A percentile compares a stretch with the other conserved stretches of the same genome.
phyloP scores from a whole-genome alignment of 2,113 vertebrate genomes.

The Ammodytes dubius region DNA sequence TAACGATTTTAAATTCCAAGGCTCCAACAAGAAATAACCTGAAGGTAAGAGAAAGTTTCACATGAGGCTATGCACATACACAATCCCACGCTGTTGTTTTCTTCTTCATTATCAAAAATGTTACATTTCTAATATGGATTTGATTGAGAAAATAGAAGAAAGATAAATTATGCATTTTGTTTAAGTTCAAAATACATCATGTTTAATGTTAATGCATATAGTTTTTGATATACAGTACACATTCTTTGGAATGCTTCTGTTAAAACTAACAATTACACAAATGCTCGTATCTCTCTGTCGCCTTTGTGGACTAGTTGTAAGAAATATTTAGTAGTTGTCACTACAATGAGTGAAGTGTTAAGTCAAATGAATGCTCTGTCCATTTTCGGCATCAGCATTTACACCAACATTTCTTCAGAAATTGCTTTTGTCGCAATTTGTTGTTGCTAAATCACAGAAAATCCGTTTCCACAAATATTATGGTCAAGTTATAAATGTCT shows the following conservation, averaged over 20 bases:
- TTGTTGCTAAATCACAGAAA: background rate
- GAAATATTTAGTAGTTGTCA: background rate
- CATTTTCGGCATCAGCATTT: background rate
- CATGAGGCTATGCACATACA: slow-evolving; percentile 11
- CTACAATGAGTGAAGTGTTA: background rate
- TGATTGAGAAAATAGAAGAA: background rate
- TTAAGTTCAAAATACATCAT: background rate
- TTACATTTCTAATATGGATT: background rate
- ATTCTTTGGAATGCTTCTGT: background rate
- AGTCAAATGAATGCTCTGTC: background rate
- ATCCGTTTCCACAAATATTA: background rate
- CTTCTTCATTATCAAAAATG: background rate
- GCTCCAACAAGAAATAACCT: slow-evolving; percentile 90
- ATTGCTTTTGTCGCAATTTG: background rate
- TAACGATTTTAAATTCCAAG: slow-evolving; percentile 82
- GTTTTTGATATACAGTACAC: background rate
- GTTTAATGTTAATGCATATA: background rate
- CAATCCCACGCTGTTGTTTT: background rate
- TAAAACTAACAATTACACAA: background rate
- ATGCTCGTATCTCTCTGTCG: background rate
- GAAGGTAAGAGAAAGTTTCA: slow-evolving; percentile 54
- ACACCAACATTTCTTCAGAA: too few species aligned
- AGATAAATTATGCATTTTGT: background rate
- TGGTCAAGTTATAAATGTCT: background rate
- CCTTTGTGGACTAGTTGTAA: background rate